phyloP scores from a whole-genome alignment of 2,113 vertebrate species.

The Ailuropoda melanoleuca region DNA sequence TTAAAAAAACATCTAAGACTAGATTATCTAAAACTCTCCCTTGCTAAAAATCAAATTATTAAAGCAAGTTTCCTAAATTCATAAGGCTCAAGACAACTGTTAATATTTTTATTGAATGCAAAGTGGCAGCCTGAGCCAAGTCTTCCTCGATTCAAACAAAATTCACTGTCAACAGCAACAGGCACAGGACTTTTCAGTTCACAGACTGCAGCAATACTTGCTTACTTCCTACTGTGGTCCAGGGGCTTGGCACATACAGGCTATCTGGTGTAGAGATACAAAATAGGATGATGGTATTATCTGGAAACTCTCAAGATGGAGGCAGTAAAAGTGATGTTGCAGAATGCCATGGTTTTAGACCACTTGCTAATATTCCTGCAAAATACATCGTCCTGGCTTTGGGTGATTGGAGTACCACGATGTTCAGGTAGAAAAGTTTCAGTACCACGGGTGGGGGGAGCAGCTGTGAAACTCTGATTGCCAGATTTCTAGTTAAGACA shows the following conservation, averaged over 20 bases:
- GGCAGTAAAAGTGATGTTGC: neutral
- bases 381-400: neutral
- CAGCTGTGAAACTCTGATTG: neutral
- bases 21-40: slow-evolving; percentile 50
- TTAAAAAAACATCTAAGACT: neutral
- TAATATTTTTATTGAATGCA: slow-evolving; percentile 16
- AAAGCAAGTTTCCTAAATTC: slow-evolving; percentile 42
- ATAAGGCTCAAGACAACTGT: slow-evolving; percentile 36
- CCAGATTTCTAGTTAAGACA: neutral
- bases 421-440: neutral
- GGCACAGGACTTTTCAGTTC: neutral
- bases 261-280: neutral
- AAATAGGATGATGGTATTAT: neutral
- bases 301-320: neutral
- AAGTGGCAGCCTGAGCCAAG: neutral
- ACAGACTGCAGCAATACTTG: neutral
- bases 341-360: neutral
- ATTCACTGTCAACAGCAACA: neutral
- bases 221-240: neutral
- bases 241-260: neutral
- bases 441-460: neutral
- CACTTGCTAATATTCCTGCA: neutral
- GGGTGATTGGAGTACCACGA: neutral
- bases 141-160: neutral
- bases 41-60: slow-evolving; percentile 58